Conservation (phyloP, 35 echinoderm and acorn worm species). For the Hemicentrotus pulcherrimus region DNA sequence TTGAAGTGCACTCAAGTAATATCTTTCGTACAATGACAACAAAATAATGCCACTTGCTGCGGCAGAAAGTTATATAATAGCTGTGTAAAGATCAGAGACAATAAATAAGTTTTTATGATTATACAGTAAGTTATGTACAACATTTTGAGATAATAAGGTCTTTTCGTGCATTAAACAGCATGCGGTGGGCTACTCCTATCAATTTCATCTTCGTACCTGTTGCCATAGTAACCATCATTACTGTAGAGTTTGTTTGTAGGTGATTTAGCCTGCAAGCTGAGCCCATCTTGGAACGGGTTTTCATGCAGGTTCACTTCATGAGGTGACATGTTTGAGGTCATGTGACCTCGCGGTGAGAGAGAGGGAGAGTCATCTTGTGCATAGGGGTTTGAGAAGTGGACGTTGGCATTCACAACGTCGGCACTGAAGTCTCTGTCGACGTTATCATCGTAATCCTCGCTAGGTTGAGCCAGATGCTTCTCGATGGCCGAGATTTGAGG, state of each 20-base stretch:
- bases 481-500: slow-evolving; percentile 65
- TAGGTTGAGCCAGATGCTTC: slow-evolving; percentile 49
- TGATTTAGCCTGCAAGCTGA: background rate
- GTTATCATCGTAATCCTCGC: slow-evolving; percentile 51
- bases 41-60: background rate
- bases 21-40: background rate
- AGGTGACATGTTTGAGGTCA: background rate
- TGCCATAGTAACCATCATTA: slow-evolving; percentile 36
- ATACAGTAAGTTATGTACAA: slow-evolving; percentile 44
- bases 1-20: background rate
- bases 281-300: slow-evolving; percentile 9
- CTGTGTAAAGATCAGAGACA: slow-evolving; percentile 32
- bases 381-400: slow-evolving; percentile 38
- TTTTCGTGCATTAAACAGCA: slow-evolving; percentile 38
- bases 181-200: slow-evolving; percentile 44
- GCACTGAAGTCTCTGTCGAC: slow-evolving; percentile 33
- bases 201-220: slow-evolving; percentile 21
- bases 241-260: background rate
- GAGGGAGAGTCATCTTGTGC: slow-evolving; percentile 18
- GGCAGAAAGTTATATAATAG: slow-evolving; percentile 12
- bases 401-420: slow-evolving; percentile 38
- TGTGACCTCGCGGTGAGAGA: slow-evolving; percentile 19
- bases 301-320: background rate
- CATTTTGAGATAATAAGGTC: background rate
- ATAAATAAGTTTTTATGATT: slow-evolving; percentile 49